Percentiles rank a stretch among this genome's conserved stretches.
Evolutionary conservation across 2,797 vertebrate genomes (phyloP).

Genomic region (Zalophus californianus): DNA sequence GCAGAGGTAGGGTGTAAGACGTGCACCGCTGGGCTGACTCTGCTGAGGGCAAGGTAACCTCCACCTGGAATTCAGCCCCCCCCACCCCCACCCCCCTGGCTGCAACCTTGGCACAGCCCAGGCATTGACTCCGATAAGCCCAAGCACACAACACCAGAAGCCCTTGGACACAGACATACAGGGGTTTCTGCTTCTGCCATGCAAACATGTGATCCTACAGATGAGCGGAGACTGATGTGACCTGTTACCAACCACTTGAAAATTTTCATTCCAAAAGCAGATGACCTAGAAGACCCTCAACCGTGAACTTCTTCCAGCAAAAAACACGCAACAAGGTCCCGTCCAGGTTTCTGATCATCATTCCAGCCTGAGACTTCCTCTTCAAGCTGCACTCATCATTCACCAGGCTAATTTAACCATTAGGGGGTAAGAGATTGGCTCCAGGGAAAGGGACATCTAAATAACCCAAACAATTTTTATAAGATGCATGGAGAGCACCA

Average conservation of each 20-base stretch:
- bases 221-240: neutral
- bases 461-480: neutral
- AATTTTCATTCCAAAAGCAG: neutral
- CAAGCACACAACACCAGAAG: neutral
- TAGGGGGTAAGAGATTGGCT: neutral
- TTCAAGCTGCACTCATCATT: neutral
- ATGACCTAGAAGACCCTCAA: neutral
- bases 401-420: neutral
- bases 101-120: neutral
- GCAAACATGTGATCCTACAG: neutral
- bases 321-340: neutral
- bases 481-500: neutral
- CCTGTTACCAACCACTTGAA: neutral
- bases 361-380: neutral
- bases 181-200: neutral
- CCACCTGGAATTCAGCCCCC: neutral
- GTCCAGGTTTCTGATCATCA: neutral
- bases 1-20: neutral
- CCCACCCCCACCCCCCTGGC: neutral
- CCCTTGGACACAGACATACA: neutral
- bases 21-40: neutral
- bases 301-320: neutral
- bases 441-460: neutral
- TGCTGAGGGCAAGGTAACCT: neutral
- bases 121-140: neutral